Percentiles rank a stretch among this genome's conserved stretches.
Conservation (phyloP, 1,140 invertebrate species). For the Caenorhabditis briggsae region DNA sequence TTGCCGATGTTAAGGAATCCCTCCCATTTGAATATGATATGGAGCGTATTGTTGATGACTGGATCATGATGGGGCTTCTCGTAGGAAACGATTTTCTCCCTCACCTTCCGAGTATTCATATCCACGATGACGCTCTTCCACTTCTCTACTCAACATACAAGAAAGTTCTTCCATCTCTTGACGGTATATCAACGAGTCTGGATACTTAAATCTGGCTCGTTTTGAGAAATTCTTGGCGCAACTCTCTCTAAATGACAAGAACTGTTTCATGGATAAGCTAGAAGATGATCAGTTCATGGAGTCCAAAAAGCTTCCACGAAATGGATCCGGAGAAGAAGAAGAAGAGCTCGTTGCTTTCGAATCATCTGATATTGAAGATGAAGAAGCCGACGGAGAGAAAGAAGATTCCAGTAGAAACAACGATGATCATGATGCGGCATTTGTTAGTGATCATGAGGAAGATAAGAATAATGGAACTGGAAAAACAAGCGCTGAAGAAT, state of each 20-base stretch:
- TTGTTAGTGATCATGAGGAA: slow-evolving; percentile 60
- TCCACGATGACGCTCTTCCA: slow-evolving; percentile 88
- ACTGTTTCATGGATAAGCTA: slow-evolving; percentile 87
- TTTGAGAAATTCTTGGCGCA: slow-evolving; percentile 90
- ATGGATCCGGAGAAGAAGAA: slow-evolving; percentile 54
- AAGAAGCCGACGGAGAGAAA: slow-evolving; percentile 71
- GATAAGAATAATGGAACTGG: background rate
- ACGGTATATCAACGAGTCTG: slow-evolving; percentile 92
- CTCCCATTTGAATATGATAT: slow-evolving; percentile 85
- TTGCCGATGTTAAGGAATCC: slow-evolving; percentile 83
- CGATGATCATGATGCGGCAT: slow-evolving; percentile 41
- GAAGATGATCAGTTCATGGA: slow-evolving; percentile 90
- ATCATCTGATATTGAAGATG: slow-evolving; percentile 71
- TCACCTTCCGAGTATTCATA: slow-evolving; percentile 94
- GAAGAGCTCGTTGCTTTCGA: slow-evolving; percentile 63
- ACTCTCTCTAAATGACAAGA: slow-evolving; percentile 85
- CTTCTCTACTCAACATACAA: slow-evolving; percentile 90
- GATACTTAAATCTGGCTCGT: slow-evolving; percentile 86
- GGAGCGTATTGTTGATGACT: slow-evolving; percentile 89
- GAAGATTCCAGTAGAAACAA: slow-evolving; percentile 74
- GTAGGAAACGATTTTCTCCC: slow-evolving; percentile 98
- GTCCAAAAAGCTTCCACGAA: slow-evolving; percentile 82
- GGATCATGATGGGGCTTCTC: slow-evolving; percentile 99
- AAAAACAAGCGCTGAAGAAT: background rate
- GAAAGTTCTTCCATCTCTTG: slow-evolving; percentile 86